Conservation (phyloP, 1,140 invertebrate species). For the Drosophila lacertosa region DNA sequence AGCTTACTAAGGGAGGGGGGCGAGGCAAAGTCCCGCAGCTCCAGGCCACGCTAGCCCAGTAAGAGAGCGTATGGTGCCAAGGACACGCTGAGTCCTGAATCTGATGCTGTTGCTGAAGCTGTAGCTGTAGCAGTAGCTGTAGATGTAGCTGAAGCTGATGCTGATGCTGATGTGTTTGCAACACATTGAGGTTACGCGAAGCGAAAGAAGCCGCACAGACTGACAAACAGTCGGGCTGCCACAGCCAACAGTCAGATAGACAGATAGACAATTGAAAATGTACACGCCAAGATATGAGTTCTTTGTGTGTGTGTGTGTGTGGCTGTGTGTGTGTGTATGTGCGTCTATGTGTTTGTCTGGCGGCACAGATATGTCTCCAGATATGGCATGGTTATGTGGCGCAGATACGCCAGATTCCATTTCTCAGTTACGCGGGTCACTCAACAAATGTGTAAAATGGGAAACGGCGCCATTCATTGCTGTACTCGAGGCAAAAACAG, state of each 20-base stretch:
- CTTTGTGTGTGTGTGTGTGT: conserved; percentile 5
- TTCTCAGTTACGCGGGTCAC: conserved; percentile 42
- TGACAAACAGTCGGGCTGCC: conserved; percentile 39
- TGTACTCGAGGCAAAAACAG: conserved; percentile 42
- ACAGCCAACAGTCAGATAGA: conserved; percentile 29
- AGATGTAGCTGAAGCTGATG: no score
- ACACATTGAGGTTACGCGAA: conserved; percentile 77
- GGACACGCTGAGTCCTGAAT: conserved; percentile 51
- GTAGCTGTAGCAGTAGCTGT: no score
- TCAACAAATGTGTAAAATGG: conserved; percentile 25
- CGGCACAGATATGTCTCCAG: conserved; percentile 43
- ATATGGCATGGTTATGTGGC: conserved; percentile 44
- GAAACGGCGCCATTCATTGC: conserved; percentile 36
- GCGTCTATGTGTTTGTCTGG: conserved; percentile 31
- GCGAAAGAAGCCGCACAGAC: conserved; percentile 54
- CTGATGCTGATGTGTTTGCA: conserved; percentile 65
- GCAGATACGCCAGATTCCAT: conserved; percentile 46
- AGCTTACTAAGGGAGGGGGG: conserved; percentile 6
- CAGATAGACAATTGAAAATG: conserved; percentile 54
- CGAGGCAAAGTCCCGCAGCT: not conserved
- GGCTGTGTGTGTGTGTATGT: conserved; percentile 3
- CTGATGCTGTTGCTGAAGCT: conserved; percentile 50
- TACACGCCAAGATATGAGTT: conserved; percentile 47
- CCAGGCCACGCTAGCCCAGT: conserved; percentile 1
- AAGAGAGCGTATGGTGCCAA: conserved; percentile 54